Percentiles rank a stretch among this genome's conserved stretches.
These are phyloP conservation scores for Mesitornis unicolor DNA, from an alignment of 2,113 vertebrate species.

Conservation along the genomic window DNA sequence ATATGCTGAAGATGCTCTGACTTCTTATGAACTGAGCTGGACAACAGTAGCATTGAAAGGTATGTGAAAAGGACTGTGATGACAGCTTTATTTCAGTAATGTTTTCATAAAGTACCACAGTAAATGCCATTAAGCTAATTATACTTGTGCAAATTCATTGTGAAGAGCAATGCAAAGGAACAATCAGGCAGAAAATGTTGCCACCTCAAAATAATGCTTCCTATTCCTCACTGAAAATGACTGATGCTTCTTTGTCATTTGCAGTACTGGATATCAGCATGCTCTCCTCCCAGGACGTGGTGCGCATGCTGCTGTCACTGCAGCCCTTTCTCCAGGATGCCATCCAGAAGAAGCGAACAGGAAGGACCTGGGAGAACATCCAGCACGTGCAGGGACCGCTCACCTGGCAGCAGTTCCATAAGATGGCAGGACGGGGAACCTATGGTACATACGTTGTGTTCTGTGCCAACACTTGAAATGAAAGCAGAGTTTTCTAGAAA, in stretches of 20 bases:
- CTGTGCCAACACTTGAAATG: not conserved
- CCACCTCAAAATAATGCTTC: rapidly evolving
- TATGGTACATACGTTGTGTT: conserved; percentile 75
- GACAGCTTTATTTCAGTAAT: not conserved
- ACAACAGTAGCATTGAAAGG: not conserved
- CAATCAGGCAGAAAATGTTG: not conserved
- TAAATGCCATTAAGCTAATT: not conserved
- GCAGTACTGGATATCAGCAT: conserved; percentile 91
- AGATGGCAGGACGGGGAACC: conserved; percentile 96
- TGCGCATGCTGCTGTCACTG: conserved; percentile 93
- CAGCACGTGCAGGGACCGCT: conserved; percentile 97
- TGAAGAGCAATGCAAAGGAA: not conserved
- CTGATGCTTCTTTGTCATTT: not conserved
- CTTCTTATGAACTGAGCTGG: not conserved
- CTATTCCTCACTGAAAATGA: not conserved
- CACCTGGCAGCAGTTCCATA: conserved; percentile 99
- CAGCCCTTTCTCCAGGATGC: conserved; percentile 97
- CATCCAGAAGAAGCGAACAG: conserved; percentile 96
- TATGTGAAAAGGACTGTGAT: not conserved
- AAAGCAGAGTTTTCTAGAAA: not conserved
- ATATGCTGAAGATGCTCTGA: not conserved
- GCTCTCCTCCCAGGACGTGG: conserved; percentile 95
- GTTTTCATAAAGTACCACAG: not conserved
- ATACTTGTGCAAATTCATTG: not conserved
- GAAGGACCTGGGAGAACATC: conserved; percentile 97